Evolutionary conservation across 2,113 vertebrate genomes (phyloP), one percentile per base, ranked within the genome.

Genomic region (Propithecus coquereli): DNA sequence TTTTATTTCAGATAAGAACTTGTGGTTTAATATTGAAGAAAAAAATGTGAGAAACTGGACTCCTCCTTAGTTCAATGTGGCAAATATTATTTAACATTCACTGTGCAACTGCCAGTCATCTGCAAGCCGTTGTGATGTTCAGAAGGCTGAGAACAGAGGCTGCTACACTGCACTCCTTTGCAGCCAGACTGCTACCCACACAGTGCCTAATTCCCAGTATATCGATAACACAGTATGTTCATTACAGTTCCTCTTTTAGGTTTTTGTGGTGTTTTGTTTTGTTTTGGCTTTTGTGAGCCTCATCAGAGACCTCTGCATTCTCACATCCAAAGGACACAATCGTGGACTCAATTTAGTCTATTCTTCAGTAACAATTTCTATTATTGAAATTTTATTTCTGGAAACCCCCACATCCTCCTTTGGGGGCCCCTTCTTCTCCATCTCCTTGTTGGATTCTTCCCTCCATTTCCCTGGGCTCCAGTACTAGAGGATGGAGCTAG

Each of bases 121-220:
- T 6, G 10, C 3, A 50, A 83, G 16, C 6, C 50, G 32, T 8
- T 0, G 10, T 12, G 4, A 25, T 43, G 12, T 14, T n/a, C 5
- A 8, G 14, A 30, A 37, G 1, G 17, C 25, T 66, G 25, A 47
- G 30, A 57, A 34, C 1, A 18, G 2, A 32, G 0, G 1, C 34
- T 32, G 5, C 4, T 43, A 63, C 7, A 1, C 3, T 6, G 6
- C 0, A 23, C 1, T 1, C 6, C 30, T 96, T 22, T 27, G 34
- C 12, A n/a, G 16, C 11, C 40, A 5, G 61, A 63, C 5, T 4
- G 68, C 57, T 37, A 17, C 4, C 12, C 3, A 30, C 14, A 9
- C 12, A 27, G 2, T 9, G 6, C 5, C 27, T 71, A 30, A 6
- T 17, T 47, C 47, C 6, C 4, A 52, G 34, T 22, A 47, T 73